Conservation (phyloP, 2,888 invertebrate genomes). For the Agrotis ipsilon region DNA sequence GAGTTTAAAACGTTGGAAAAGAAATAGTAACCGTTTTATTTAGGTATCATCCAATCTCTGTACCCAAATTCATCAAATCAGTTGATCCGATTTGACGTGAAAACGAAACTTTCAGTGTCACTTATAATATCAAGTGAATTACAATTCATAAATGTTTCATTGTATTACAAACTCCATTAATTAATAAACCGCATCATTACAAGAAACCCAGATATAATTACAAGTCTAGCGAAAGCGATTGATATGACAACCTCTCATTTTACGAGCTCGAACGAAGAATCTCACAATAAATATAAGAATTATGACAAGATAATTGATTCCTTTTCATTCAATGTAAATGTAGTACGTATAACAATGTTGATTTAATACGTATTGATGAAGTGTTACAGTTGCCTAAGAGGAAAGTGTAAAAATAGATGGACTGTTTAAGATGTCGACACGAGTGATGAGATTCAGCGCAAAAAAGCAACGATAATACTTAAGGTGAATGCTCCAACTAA, state of each 20-base stretch:
- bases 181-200: background rate
- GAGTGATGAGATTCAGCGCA: too few relatives aligned
- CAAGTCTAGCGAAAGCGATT: slow-evolving; percentile 38
- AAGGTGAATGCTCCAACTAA: too few relatives aligned
- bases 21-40: too few relatives aligned
- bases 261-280: slow-evolving; percentile 31
- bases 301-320: slow-evolving; percentile 51
- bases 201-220: slow-evolving; percentile 8
- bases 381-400: slow-evolving; percentile 16
- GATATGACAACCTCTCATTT: slow-evolving; percentile 32
- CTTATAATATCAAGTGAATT: too few relatives aligned
- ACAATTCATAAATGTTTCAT: background rate
- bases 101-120: too few relatives aligned
- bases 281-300: slow-evolving; percentile 34
- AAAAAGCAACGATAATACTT: too few relatives aligned
- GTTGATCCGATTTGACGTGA: too few relatives aligned
- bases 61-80: too few relatives aligned
- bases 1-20: too few relatives aligned
- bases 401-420: slow-evolving; percentile 29
- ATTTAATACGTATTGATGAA: slow-evolving; percentile 11
- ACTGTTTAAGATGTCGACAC: background rate
- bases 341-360: slow-evolving; percentile 19
- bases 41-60: too few relatives aligned
- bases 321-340: slow-evolving; percentile 53
- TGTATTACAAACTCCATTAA: background rate